Conservation (phyloP, 2,888 invertebrate species). For the Clitarchus hookeri region DNA sequence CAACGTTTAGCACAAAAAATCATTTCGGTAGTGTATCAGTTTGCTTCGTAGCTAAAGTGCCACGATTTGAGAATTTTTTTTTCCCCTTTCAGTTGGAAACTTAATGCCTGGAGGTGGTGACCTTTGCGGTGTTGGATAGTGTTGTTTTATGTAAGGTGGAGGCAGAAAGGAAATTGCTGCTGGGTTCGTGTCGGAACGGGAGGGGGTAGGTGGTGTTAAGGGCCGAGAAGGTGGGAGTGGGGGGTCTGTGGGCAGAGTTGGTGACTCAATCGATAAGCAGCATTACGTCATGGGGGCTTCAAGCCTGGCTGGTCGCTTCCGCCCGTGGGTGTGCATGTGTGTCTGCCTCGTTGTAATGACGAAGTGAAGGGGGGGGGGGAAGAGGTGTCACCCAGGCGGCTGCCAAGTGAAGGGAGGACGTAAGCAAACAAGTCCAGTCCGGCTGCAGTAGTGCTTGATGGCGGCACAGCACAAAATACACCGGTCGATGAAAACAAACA, state of each 20-base stretch:
- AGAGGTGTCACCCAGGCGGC: not conserved
- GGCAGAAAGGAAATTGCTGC: not conserved
- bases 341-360: not conserved
- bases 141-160: not conserved
- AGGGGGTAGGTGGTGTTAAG: not conserved
- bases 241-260: not conserved
- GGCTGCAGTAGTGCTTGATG: slow-evolving; percentile 7
- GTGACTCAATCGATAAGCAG: slow-evolving; percentile 10
- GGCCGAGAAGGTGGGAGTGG: not conserved
- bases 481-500: not conserved
- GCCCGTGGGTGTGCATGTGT: slow-evolving; percentile 5
- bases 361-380: not conserved
- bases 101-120: not conserved
- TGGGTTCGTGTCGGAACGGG: not conserved
- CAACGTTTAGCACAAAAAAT: too few relatives aligned
- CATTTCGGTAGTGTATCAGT: too few relatives aligned
- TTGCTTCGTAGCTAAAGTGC: too few relatives aligned
- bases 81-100: too few relatives aligned
- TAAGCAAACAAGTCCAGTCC: not conserved
- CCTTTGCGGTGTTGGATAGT: not conserved
- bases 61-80: too few relatives aligned
- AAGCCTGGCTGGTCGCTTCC: not conserved
- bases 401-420: not conserved
- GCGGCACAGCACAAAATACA: not conserved
- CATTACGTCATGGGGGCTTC: slow-evolving; percentile 2